Conservation (phyloP, 1,140 invertebrate genomes). For the Physella acuta region DNA sequence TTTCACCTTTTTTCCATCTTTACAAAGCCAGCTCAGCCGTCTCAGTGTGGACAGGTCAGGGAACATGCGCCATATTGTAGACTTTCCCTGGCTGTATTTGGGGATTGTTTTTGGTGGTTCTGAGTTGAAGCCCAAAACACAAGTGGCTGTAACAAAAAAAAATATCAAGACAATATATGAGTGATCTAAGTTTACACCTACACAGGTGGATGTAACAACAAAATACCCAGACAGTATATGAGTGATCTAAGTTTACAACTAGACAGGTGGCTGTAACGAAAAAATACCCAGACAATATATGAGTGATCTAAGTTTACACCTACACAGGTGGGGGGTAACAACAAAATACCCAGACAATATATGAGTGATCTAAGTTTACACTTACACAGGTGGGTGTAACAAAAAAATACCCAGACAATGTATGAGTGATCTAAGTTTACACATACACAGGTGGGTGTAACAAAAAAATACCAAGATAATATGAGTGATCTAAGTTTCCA, state of each 20-base stretch:
- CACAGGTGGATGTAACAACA: background rate
- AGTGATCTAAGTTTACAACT: too few species aligned
- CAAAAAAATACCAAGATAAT: too few species aligned
- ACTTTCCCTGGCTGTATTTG: background rate
- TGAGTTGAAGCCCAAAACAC: slow-evolving; percentile 12
- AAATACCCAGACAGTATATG: too few species aligned
- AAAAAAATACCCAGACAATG: too few species aligned
- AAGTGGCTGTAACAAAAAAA: background rate
- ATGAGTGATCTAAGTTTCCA: too few species aligned
- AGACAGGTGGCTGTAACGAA: background rate
- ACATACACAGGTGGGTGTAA: slow-evolving; percentile 2
- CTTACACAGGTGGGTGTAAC: background rate
- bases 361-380: too few species aligned
- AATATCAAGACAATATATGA: background rate
- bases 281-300: too few species aligned
- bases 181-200: too few species aligned
- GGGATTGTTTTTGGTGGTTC: background rate
- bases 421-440: too few species aligned
- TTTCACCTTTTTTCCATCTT: slow-evolving; percentile 1
- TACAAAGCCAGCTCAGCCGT: slow-evolving; percentile 8
- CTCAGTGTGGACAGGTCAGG: background rate
- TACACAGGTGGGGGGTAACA: too few species aligned
- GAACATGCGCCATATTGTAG: background rate
- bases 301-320: too few species aligned
- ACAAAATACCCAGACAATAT: background rate